These are phyloP conservation scores for Drosophila austrosaltans DNA, from an alignment of 2,888 invertebrate genomes.

Conservation along the genomic window DNA sequence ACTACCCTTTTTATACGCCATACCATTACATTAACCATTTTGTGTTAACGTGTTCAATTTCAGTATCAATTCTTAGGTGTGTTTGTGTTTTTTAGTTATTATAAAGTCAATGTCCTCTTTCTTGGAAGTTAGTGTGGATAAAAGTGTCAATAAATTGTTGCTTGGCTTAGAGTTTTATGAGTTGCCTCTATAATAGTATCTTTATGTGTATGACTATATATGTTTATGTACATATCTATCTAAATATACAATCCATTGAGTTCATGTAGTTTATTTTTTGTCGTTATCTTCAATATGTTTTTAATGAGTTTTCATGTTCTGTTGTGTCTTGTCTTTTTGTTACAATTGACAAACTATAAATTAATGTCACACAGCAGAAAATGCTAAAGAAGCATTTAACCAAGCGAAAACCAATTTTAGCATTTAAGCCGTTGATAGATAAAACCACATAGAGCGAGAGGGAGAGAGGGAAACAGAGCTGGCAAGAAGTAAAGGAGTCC, in stretches of 20 bases:
- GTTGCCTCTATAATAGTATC: neutral
- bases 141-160: conserved; percentile 27
- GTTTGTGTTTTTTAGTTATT: no score
- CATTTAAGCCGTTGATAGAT: conserved; percentile 45
- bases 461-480: neutral
- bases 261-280: conserved; percentile 17
- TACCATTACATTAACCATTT: no score
- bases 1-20: no score
- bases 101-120: conserved; percentile 7
- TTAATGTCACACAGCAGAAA: conserved; percentile 62
- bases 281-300: conserved; percentile 29
- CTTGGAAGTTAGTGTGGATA: conserved; percentile 9
- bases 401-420: conserved; percentile 63
- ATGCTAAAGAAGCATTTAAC: conserved; percentile 46
- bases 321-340: neutral
- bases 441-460: conserved; percentile 33
- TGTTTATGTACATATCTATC: neutral
- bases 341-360: conserved; percentile 69
- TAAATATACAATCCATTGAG: conserved; percentile 9
- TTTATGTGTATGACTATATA: neutral
- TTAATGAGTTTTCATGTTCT: conserved; percentile 59
- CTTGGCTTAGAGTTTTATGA: conserved; percentile 9
- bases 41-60: neutral
- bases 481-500: neutral
- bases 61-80: neutral